These are phyloP conservation scores for Rhynchonycteris naso DNA, from an alignment of 2,797 vertebrate genomes.

Conservation along the genomic window DNA sequence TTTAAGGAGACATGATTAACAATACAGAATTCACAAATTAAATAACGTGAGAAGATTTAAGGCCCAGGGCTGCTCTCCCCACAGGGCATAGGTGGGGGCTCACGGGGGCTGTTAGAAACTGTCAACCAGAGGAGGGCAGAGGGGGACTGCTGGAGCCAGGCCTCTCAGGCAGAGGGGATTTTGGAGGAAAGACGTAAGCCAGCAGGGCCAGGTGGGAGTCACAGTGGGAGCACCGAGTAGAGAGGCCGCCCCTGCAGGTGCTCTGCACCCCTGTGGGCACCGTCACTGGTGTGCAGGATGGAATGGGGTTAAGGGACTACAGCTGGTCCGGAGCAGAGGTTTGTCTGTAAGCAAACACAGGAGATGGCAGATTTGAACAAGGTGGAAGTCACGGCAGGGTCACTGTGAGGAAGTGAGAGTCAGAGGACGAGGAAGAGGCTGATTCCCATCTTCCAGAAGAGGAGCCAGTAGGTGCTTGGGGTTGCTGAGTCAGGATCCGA, in stretches of 20 bases:
- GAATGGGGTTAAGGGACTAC: not conserved
- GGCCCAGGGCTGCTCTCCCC: fast-evolving
- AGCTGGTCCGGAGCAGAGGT: not conserved
- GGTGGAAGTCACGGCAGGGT: too few species aligned
- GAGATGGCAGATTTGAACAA: not conserved
- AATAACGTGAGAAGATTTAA: too few species aligned
- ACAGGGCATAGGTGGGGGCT: not conserved
- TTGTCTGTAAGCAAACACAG: not conserved
- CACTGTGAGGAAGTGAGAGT: not conserved
- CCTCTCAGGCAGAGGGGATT: not conserved
- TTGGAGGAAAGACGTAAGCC: not conserved
- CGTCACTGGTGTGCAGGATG: fast-evolving
- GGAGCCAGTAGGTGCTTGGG: not conserved
- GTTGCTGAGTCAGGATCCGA: not conserved
- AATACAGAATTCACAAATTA: not conserved
- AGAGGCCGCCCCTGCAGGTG: not conserved
- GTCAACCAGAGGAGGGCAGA: not conserved
- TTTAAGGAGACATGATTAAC: not conserved
- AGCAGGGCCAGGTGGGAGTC: not conserved
- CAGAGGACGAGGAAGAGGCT: not conserved
- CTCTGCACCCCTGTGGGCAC: not conserved
- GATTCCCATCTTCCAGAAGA: fast-evolving
- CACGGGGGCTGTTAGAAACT: not conserved
- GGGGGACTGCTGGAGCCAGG: not conserved
- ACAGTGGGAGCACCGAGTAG: too few species aligned